Evolutionary conservation across 1,140 invertebrate genomes (phyloP).

Genomic region (Maconellicoccus hirsutus): DNA sequence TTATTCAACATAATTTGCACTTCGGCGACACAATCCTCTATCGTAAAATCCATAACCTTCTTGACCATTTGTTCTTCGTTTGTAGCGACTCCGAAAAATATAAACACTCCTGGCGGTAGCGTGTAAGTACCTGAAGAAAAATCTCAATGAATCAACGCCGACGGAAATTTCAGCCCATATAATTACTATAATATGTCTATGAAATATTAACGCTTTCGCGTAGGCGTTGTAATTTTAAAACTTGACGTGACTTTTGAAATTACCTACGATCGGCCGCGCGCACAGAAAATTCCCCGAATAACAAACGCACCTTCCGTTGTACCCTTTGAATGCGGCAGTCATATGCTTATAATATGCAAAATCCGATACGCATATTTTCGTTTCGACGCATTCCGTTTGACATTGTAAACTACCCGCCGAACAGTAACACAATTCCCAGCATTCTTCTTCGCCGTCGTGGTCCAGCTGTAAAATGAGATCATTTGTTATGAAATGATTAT

Average conservation of each 20-base stretch:
- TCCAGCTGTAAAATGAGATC: conserved; percentile 52
- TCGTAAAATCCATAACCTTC: conserved; percentile 59
- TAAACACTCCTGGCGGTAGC: conserved; percentile 65
- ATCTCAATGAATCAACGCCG: not conserved
- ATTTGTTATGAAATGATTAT: too few relatives aligned
- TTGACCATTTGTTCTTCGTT: conserved; percentile 70
- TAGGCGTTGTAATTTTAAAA: too few relatives aligned
- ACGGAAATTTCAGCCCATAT: too few relatives aligned
- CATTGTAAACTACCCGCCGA: conserved; percentile 62
- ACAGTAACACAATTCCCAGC: conserved; percentile 69
- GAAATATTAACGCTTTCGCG: too few relatives aligned
- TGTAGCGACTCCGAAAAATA: conserved; percentile 76
- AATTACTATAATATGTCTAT: too few relatives aligned
- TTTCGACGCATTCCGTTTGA: conserved; percentile 71
- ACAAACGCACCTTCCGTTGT: conserved; percentile 73
- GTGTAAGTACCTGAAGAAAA: conserved; percentile 55
- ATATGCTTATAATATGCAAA: conserved; percentile 80
- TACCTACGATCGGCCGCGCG: conserved; percentile 71
- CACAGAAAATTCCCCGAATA: conserved; percentile 83
- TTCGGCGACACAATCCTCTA: not conserved
- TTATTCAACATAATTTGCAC: not conserved
- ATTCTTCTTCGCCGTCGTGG: conserved; percentile 69
- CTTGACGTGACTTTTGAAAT: conserved; percentile 32
- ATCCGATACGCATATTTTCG: conserved; percentile 69
- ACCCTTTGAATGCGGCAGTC: conserved; percentile 75